Evolutionary conservation across 30 jellyfish, hydroid and myxozoan genomes (phyloP).

Genomic region (Hydra vulgaris): DNA sequence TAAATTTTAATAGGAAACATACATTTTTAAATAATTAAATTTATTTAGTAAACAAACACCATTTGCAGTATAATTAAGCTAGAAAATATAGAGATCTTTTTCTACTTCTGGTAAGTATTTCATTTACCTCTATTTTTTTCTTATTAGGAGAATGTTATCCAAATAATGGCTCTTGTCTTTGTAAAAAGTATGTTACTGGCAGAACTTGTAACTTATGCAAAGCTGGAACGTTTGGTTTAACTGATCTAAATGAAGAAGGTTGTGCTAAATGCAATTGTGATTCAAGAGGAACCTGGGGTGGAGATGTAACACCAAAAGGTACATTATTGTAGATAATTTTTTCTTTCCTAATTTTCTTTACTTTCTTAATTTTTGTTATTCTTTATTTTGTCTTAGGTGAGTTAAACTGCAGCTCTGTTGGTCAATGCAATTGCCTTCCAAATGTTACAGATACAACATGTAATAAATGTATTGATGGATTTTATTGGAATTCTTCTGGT

Average conservation of each 20-base stretch:
- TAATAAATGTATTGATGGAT: slow-evolving; percentile 47
- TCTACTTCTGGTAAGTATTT: too few species aligned
- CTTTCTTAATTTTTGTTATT: too few species aligned
- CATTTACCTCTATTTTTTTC: too few species aligned
- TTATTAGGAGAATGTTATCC: slow-evolving; percentile 48
- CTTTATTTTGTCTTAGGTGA: slow-evolving; percentile 32
- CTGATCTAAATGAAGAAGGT: slow-evolving; percentile 54
- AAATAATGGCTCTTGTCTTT: slow-evolving; percentile 67
- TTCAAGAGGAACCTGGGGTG: slow-evolving; percentile 86
- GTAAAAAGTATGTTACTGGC: slow-evolving; percentile 80
- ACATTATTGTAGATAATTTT: neutral
- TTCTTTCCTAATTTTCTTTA: too few species aligned
- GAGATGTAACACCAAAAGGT: slow-evolving; percentile 70
- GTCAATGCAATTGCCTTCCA: slow-evolving; percentile 80
- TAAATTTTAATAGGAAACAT: too few species aligned
- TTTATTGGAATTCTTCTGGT: slow-evolving; percentile 93
- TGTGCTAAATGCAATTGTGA: slow-evolving; percentile 78
- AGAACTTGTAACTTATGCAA: slow-evolving; percentile 65
- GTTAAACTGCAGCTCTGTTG: slow-evolving; percentile 58
- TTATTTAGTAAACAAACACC: too few species aligned
- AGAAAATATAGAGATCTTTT: too few species aligned
- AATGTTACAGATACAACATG: slow-evolving; percentile 75
- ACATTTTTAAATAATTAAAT: too few species aligned
- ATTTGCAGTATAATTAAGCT: too few species aligned
- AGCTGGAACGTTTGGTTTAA: slow-evolving; percentile 74